Conservation (phyloP, 1,140 invertebrate genomes). For the Achatina immaculata region DNA sequence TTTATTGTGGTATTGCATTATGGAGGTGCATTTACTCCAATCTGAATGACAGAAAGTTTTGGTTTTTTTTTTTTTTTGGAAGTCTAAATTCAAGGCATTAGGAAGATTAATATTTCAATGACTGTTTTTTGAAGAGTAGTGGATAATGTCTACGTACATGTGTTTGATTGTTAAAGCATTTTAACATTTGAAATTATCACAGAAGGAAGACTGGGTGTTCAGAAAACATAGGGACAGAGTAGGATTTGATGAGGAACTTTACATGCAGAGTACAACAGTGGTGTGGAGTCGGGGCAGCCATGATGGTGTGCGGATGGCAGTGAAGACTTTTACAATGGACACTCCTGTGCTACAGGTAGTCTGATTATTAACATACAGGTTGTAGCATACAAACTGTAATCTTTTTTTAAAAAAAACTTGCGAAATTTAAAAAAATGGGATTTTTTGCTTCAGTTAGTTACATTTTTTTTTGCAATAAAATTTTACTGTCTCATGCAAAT, state of each 20-base stretch:
- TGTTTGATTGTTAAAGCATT: too few species aligned
- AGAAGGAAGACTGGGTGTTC: conserved; percentile 49
- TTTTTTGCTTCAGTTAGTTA: neutral
- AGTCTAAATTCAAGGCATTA: too few species aligned
- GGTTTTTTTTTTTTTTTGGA: too few species aligned
- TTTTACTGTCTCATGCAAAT: too few species aligned
- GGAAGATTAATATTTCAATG: too few species aligned
- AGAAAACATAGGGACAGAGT: conserved; percentile 44
- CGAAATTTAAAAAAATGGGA: neutral
- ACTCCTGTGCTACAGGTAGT: conserved; percentile 78
- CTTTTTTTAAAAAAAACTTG: neutral
- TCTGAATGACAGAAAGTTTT: too few species aligned
- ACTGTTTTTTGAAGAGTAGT: too few species aligned
- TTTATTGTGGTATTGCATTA: too few species aligned
- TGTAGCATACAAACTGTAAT: neutral
- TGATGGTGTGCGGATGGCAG: conserved; percentile 60
- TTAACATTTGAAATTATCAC: conserved; percentile 11
- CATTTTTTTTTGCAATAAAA: too few species aligned
- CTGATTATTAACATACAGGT: too few species aligned
- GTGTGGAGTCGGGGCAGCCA: conserved; percentile 78
- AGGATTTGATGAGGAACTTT: conserved; percentile 86
- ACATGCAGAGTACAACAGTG: conserved; percentile 85
- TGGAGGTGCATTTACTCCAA: too few species aligned
- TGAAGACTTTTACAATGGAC: conserved; percentile 83
- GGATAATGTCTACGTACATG: too few species aligned